phyloP scores from a whole-genome alignment of 2,797 vertebrate genomes.

The Carcharodon carcharias region DNA sequence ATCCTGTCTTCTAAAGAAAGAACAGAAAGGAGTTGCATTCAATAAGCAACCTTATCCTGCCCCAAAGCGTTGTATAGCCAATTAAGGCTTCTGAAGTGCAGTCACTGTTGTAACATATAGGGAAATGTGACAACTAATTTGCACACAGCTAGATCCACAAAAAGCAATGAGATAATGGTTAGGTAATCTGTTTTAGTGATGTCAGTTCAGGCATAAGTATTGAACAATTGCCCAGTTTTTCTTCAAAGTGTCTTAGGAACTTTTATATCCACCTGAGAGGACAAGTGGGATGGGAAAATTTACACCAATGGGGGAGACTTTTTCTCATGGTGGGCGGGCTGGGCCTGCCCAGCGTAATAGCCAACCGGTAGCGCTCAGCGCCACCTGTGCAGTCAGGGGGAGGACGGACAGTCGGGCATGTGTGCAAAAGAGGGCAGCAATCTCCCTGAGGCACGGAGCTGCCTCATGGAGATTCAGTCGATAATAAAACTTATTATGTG shows the following conservation, averaged over 20 bases:
- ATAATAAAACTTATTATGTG: too few species aligned
- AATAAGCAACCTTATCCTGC: neutral
- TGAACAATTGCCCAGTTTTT: neutral
- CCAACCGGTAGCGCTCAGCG: too few species aligned
- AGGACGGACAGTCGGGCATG: too few species aligned
- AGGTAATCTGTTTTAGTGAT: neutral
- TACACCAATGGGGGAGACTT: too few species aligned
- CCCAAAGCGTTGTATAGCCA: neutral
- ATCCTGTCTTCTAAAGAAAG: neutral
- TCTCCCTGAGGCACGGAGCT: too few species aligned
- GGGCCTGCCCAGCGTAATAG: too few species aligned
- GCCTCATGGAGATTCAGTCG: too few species aligned
- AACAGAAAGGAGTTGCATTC: neutral
- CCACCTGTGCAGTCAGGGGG: too few species aligned
- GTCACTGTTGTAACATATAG: neutral
- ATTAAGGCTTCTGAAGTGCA: neutral
- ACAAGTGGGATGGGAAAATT: neutral
- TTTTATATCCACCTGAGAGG: neutral
- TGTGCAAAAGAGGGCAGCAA: too few species aligned
- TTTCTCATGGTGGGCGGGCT: too few species aligned
- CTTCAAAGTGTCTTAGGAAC: neutral
- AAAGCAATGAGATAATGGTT: neutral
- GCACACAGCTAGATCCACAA: neutral
- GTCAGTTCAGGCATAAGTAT: neutral
- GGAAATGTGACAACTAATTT: neutral